A percentile compares a stretch with the other conserved stretches of the same genome.
Evolutionary conservation across 1,140 invertebrate genomes (phyloP).

Genomic region (Lepidurus packardi): DNA sequence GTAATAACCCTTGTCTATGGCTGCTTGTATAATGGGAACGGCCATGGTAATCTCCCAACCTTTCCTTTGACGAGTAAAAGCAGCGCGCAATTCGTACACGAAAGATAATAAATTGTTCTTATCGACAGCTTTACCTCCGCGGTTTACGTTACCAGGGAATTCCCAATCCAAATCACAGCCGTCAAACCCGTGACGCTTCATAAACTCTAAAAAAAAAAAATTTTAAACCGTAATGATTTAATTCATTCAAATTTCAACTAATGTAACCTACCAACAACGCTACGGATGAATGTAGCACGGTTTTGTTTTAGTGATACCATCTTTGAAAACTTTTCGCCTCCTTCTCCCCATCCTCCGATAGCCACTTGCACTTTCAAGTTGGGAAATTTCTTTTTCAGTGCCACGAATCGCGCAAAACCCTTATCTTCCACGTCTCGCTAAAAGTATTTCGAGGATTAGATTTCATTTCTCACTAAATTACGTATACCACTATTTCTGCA

Average conservation of each 20-base stretch:
- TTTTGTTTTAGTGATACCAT: conserved; percentile 62
- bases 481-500: too few relatives aligned
- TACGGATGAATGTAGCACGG: conserved; percentile 64
- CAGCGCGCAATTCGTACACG: conserved; percentile 56
- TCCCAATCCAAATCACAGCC: conserved; percentile 81
- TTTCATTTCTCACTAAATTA: too few relatives aligned
- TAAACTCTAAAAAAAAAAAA: conserved; percentile 36
- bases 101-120: conserved; percentile 54
- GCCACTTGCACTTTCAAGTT: conserved; percentile 69
- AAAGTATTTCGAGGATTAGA: too few relatives aligned
- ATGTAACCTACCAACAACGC: conserved; percentile 58
- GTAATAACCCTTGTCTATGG: conserved; percentile 78
- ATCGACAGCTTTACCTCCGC: conserved; percentile 74
- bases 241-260: background rate
- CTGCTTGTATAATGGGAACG: conserved; percentile 74
- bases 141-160: conserved; percentile 74
- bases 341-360: conserved; percentile 81
- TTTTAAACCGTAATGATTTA: background rate
- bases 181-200: conserved; percentile 69
- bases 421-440: too few relatives aligned
- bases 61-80: conserved; percentile 63
- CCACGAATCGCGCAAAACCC: conserved; percentile 45
- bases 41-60: conserved; percentile 81
- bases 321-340: conserved; percentile 73
- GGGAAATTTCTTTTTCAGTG: conserved; percentile 62